A percentile compares a stretch with the other conserved stretches of the same genome.
Evolutionary conservation across 2,113 vertebrate genomes (phyloP).

Genomic region (Aspiorhynchus laticeps): DNA sequence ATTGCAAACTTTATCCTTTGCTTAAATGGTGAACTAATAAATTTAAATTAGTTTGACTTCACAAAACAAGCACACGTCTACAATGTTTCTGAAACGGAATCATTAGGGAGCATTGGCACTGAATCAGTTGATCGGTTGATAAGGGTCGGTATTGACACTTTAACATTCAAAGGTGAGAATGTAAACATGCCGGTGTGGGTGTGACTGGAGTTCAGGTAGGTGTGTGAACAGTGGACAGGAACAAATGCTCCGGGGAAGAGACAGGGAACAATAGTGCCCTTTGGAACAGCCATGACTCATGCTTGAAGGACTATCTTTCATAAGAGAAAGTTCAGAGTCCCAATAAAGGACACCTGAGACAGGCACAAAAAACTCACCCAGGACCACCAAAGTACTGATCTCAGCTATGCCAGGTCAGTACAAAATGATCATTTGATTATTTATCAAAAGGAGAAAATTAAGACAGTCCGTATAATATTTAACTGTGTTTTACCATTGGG

Average conservation of each 20-base stretch:
- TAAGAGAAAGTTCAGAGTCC: conserved; percentile 24
- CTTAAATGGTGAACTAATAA: background rate
- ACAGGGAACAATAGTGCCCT: conserved; percentile 31
- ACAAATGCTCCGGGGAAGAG: conserved; percentile 28
- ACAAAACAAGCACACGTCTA: background rate
- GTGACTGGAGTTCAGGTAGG: conserved; percentile 36
- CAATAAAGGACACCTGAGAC: background rate
- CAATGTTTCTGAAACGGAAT: background rate
- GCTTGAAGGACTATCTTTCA: conserved; percentile 1
- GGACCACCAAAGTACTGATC: background rate
- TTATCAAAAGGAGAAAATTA: background rate
- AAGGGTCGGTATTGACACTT: background rate
- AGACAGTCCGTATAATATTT: background rate
- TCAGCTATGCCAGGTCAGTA: conserved; percentile 9
- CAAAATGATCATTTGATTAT: background rate
- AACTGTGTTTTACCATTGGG: background rate
- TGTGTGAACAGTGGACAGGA: conserved; percentile 22
- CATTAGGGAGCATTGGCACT: background rate
- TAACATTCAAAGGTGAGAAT: conserved; percentile 18
- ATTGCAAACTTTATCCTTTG: background rate
- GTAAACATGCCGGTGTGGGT: conserved; percentile 35
- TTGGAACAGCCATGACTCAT: conserved; percentile 44
- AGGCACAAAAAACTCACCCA: background rate
- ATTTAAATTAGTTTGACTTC: background rate
- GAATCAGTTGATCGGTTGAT: background rate